Percentiles rank a stretch among this genome's conserved stretches.
phyloP scores from a whole-genome alignment of 1,140 invertebrate species.

The Drosophila arizonae region DNA sequence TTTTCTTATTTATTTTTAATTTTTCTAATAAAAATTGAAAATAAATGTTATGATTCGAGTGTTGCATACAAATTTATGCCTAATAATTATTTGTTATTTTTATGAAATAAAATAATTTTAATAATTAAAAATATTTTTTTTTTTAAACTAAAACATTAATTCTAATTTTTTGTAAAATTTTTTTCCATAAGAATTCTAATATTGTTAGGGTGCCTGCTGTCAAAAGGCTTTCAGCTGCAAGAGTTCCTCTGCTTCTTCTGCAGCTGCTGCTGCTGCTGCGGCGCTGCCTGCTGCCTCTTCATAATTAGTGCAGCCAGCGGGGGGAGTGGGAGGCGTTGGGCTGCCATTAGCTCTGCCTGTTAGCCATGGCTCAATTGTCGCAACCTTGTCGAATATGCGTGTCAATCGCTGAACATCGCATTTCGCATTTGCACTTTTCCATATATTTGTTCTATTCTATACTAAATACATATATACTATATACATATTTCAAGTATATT shows the following conservation, averaged over 20 bases:
- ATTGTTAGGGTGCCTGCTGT: constrained; percentile 21
- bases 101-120: too few species aligned
- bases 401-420: constrained; percentile 35
- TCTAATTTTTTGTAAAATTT: too few species aligned
- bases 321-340: not conserved
- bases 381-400: constrained; percentile 49
- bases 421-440: not conserved
- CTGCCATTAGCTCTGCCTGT: constrained; percentile 47
- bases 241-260: constrained; percentile 29
- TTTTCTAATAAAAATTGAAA: too few species aligned
- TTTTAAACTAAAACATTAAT: too few species aligned
- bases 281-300: not conserved
- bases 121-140: too few species aligned
- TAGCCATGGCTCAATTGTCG: constrained; percentile 47
- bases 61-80: too few species aligned
- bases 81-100: too few species aligned
- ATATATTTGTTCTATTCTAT: not conserved
- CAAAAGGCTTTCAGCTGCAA: constrained; percentile 74
- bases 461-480: not conserved
- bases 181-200: too few species aligned
- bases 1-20: too few species aligned
- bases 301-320: constrained; percentile 34
- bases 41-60: too few species aligned
- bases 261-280: not conserved
- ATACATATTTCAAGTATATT: not conserved